Evolutionary conservation across 2,888 invertebrate species (phyloP).

Genomic region (Pharmacophagus antenor): DNA sequence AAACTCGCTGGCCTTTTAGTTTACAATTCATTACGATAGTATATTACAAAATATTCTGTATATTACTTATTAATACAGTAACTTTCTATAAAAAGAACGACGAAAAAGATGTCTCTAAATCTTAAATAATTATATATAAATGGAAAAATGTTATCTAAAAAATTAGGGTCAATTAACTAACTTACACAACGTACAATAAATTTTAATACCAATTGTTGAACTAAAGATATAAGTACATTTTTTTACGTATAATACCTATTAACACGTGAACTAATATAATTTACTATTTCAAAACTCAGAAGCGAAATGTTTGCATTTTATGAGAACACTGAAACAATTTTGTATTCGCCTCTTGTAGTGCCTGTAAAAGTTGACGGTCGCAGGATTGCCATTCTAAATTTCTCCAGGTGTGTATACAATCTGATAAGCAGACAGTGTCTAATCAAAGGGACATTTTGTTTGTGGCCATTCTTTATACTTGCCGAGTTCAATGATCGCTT

Average conservation of each 20-base stretch:
- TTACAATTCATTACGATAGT: neutral
- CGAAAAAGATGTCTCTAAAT: neutral
- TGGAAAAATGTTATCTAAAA: too few species aligned
- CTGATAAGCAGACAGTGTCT: slow-evolving; percentile 57
- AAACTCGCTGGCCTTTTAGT: too few species aligned
- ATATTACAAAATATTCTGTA: neutral
- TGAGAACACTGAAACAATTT: slow-evolving; percentile 66
- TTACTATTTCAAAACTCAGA: slow-evolving; percentile 45
- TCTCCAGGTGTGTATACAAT: slow-evolving; percentile 61
- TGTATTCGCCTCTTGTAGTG: slow-evolving; percentile 62
- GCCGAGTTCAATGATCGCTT: slow-evolving; percentile 41
- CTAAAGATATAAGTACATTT: too few species aligned
- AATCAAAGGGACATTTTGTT: slow-evolving; percentile 50
- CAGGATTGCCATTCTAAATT: slow-evolving; percentile 46
- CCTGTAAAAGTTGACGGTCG: slow-evolving; percentile 60
- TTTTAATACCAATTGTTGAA: too few species aligned
- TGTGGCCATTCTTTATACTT: slow-evolving; percentile 38
- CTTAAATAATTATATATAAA: neutral
- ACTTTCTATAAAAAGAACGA: neutral
- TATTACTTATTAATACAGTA: neutral
- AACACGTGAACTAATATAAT: neutral
- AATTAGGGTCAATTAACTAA: too few species aligned
- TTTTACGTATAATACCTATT: too few species aligned
- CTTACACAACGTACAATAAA: too few species aligned
- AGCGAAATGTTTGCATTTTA: slow-evolving; percentile 64